These are phyloP conservation scores for Zootoca vivipara DNA, from an alignment of 2,113 vertebrate species.

Conservation along the genomic window DNA sequence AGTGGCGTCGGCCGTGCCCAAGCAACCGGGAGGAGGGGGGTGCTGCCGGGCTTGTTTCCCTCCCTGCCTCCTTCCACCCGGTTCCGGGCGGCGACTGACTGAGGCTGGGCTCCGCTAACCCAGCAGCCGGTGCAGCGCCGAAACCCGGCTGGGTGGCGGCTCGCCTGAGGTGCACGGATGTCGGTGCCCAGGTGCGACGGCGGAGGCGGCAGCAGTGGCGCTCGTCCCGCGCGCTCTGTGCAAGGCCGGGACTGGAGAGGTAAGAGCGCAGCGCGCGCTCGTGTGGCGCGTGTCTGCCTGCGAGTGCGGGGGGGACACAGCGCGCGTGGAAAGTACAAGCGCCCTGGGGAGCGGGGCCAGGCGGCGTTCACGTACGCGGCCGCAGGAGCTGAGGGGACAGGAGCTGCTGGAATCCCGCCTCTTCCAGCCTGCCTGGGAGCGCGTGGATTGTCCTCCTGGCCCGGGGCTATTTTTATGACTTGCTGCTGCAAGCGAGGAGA, in stretches of 20 bases:
- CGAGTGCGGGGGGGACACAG: neutral
- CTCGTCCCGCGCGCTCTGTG: neutral
- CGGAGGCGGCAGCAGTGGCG: neutral
- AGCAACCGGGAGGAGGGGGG: neutral
- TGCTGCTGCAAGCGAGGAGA: neutral
- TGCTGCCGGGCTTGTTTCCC: neutral
- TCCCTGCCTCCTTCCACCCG: neutral
- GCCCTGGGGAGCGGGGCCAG: neutral
- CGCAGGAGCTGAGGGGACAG: neutral
- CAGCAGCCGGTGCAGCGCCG: neutral
- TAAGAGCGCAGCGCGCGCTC: neutral
- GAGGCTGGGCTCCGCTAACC: neutral
- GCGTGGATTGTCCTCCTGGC: neutral
- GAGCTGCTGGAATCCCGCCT: neutral
- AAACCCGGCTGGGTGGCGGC: neutral
- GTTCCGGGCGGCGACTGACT: neutral
- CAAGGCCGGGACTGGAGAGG: conserved; percentile 29
- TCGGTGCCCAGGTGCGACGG: conserved; percentile 24
- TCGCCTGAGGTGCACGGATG: conserved; percentile 16
- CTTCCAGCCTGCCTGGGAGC: neutral
- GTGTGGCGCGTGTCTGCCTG: neutral
- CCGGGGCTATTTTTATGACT: neutral
- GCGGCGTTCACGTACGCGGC: neutral
- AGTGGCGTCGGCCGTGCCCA: neutral
- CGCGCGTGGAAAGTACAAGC: neutral